phyloP scores from a whole-genome alignment of 2,113 vertebrate species.

The Cynocephalus volans region DNA sequence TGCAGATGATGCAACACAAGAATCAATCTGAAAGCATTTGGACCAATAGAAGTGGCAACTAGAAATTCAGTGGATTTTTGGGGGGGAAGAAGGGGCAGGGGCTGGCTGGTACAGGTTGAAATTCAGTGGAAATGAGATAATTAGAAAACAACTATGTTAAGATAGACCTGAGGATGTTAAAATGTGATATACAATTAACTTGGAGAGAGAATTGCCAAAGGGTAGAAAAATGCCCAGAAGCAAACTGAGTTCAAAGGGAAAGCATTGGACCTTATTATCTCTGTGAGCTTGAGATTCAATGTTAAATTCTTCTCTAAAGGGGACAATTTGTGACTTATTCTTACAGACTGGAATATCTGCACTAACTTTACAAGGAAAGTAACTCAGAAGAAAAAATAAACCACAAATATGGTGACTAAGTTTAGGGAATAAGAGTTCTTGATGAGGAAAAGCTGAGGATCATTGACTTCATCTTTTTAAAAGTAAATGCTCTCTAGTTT shows the following conservation, averaged over 20 bases:
- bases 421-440: background rate
- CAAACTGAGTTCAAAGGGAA: conserved; percentile 45
- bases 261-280: background rate
- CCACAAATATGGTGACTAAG: background rate
- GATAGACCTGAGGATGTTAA: conserved; percentile 20
- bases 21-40: conserved; percentile 62
- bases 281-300: background rate
- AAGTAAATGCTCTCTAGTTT: background rate
- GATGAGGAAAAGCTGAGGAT: background rate
- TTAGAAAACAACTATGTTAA: conserved; percentile 53
- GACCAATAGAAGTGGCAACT: conserved; percentile 11
- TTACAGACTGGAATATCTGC: background rate
- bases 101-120: background rate
- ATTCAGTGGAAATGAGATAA: conserved; percentile 65
- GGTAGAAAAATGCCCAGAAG: conserved; percentile 55
- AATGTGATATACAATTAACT: conserved; percentile 57
- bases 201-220: background rate
- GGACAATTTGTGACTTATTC: background rate
- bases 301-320: background rate
- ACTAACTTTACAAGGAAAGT: background rate
- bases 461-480: background rate
- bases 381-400: background rate
- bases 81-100: no score
- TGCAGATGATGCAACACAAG: conserved; percentile 48
- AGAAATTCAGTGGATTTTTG: background rate